Conservation (phyloP, 2,888 invertebrate species). For the Brachynemurus nebulosus region DNA sequence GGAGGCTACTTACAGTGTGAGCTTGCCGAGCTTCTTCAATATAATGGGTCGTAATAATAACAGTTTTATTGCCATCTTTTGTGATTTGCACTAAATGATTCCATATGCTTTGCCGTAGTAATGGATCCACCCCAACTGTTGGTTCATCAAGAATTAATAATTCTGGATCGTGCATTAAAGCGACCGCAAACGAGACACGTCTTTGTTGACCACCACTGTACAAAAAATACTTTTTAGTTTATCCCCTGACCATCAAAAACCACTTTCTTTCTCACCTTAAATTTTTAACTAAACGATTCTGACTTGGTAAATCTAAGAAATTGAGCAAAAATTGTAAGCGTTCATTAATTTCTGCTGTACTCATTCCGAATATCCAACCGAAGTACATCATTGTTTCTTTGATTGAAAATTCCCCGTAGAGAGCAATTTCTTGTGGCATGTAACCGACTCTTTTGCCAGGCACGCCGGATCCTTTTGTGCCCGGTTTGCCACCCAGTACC, state of each 20-base stretch:
- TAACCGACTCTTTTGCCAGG: slow-evolving; percentile 93
- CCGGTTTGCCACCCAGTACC: slow-evolving; percentile 83
- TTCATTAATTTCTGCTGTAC: slow-evolving; percentile 62
- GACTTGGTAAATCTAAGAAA: slow-evolving; percentile 80
- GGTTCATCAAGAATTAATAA: slow-evolving; percentile 85
- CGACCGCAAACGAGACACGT: slow-evolving; percentile 82
- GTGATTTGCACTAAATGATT: slow-evolving; percentile 84
- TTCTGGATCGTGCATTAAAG: slow-evolving; percentile 85
- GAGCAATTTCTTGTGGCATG: slow-evolving; percentile 89
- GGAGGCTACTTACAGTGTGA: slow-evolving; percentile 53
- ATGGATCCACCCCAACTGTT: slow-evolving; percentile 84
- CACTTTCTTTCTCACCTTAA: slow-evolving; percentile 44
- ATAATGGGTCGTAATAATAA: slow-evolving; percentile 87
- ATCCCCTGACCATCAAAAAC: slow-evolving; percentile 15
- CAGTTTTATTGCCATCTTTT: slow-evolving; percentile 79
- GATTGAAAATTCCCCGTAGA: slow-evolving; percentile 86
- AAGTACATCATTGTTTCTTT: slow-evolving; percentile 93
- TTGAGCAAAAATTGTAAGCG: slow-evolving; percentile 74
- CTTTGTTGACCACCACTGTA: slow-evolving; percentile 79
- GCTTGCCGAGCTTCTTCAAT: slow-evolving; percentile 91
- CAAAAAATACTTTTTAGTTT: not conserved
- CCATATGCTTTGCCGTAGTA: slow-evolving; percentile 86
- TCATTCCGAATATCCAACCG: slow-evolving; percentile 92
- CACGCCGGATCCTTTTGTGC: slow-evolving; percentile 76
- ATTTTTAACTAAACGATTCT: slow-evolving; percentile 65